Evolutionary conservation across 1,140 invertebrate genomes (phyloP).

Genomic region (Lepidostoma basale): DNA sequence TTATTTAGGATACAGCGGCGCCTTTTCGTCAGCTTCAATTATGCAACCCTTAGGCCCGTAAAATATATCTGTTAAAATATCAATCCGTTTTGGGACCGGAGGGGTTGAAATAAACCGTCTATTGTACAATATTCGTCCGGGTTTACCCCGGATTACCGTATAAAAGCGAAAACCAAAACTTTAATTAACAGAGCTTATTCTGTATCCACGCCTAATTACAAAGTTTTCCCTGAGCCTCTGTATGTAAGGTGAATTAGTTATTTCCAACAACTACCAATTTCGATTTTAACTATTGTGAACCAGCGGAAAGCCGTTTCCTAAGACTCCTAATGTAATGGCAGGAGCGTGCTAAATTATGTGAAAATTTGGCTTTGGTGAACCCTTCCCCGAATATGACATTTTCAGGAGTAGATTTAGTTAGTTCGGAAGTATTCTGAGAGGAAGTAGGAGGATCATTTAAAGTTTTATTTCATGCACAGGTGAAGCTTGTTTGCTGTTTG

Average conservation of each 20-base stretch:
- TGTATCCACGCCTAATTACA: conserved; percentile 42
- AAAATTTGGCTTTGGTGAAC: background rate
- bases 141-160: conserved; percentile 32
- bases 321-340: background rate
- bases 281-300: conserved; percentile 18
- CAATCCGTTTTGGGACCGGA: no score
- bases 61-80: no score
- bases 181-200: conserved; percentile 44
- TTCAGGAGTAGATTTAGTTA: no score
- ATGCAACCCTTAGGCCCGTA: no score
- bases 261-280: conserved; percentile 32
- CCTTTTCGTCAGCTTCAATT: no score
- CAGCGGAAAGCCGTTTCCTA: conserved; percentile 3
- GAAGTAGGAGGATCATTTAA: no score
- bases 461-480: no score
- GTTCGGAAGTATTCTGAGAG: no score
- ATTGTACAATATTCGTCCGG: conserved; percentile 32
- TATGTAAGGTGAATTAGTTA: conserved; percentile 38
- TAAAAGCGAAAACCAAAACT: conserved; percentile 42
- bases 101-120: no score
- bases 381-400: conserved; percentile 1
- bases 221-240: background rate
- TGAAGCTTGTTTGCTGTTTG: no score
- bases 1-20: no score
- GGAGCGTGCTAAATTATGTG: conserved; percentile 3